Percentiles rank a stretch among this genome's conserved stretches.
Evolutionary conservation across 1,140 invertebrate species (phyloP).

Genomic region (Scaptodrosophila lebanonensis): DNA sequence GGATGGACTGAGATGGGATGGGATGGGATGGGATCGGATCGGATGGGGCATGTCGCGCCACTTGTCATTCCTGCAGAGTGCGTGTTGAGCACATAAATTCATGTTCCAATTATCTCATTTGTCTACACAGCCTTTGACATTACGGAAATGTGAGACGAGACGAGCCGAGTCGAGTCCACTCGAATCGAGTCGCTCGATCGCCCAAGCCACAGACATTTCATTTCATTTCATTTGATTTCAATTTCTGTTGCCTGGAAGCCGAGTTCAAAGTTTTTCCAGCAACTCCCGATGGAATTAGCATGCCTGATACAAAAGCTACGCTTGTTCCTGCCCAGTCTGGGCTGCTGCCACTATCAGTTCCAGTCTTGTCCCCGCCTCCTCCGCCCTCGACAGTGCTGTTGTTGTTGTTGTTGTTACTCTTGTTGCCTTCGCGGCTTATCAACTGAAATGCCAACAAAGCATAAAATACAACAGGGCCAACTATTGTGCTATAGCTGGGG

Average conservation of each 20-base stretch:
- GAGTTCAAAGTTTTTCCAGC: conserved; percentile 21
- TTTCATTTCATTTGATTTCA: conserved; percentile 57
- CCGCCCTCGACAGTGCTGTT: conserved; percentile 26
- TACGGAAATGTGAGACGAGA: conserved; percentile 52
- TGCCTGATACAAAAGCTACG: conserved; percentile 17
- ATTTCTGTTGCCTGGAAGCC: conserved; percentile 35
- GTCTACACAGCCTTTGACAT: conserved; percentile 56
- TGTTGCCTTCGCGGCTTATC: conserved; percentile 37
- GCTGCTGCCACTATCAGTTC: background rate
- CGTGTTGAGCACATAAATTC: conserved; percentile 53
- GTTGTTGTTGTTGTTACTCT: conserved; percentile 4
- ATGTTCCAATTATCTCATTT: conserved; percentile 72
- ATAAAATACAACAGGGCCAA: conserved; percentile 30
- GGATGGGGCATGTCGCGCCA: conserved; percentile 8
- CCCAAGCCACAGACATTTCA: conserved; percentile 58
- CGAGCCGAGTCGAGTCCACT: background rate
- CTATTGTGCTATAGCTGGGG: background rate
- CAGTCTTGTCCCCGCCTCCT: background rate
- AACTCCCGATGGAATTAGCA: background rate
- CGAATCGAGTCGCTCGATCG: background rate
- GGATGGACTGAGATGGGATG: background rate
- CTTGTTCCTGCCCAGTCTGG: conserved; percentile 18
- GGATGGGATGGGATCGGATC: background rate
- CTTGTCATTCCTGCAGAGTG: conserved; percentile 33
- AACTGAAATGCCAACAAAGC: conserved; percentile 47